Evolutionary conservation across 2,797 vertebrate genomes (phyloP).

Genomic region (Centropyge bicolor): DNA sequence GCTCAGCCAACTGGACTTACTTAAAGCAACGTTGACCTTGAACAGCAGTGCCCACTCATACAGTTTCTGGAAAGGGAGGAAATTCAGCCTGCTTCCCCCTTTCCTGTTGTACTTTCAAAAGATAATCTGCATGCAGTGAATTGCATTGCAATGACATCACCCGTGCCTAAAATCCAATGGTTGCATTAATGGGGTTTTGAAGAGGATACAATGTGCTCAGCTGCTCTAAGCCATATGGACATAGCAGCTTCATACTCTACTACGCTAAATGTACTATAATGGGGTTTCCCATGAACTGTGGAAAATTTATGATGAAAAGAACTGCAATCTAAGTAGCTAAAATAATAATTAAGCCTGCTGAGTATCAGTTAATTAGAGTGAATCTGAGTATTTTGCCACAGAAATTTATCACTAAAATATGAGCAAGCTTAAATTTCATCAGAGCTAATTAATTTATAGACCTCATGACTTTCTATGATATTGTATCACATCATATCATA

Average conservation of each 20-base stretch:
- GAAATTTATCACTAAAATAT: constrained; percentile 10
- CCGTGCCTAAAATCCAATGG: constrained; percentile 46
- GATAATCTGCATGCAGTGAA: constrained; percentile 59
- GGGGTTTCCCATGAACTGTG: constrained; percentile 8
- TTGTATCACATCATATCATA: not conserved
- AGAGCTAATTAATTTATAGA: not conserved
- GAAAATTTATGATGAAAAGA: constrained; percentile 15
- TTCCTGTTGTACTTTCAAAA: constrained; percentile 57
- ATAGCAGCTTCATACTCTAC: constrained; percentile 36
- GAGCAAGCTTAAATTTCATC: not conserved
- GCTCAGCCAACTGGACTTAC: constrained; percentile 3
- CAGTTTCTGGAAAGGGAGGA: constrained; percentile 40
- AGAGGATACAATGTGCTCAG: constrained; percentile 44
- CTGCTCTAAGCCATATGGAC: constrained; percentile 44
- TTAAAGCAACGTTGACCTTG: constrained; percentile 41
- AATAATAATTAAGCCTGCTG: not conserved
- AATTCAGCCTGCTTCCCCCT: constrained; percentile 41
- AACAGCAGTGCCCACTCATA: constrained; percentile 10
- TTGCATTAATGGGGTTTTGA: constrained; percentile 55
- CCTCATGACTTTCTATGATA: not conserved
- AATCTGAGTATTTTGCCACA: constrained; percentile 2
- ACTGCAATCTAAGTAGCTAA: constrained; percentile 2
- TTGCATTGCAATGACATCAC: constrained; percentile 65
- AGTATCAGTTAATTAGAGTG: not conserved
- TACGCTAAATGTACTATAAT: constrained; percentile 18